phyloP scores from a whole-genome alignment of 2,797 vertebrate species.

The Steatocranus sp. region DNA sequence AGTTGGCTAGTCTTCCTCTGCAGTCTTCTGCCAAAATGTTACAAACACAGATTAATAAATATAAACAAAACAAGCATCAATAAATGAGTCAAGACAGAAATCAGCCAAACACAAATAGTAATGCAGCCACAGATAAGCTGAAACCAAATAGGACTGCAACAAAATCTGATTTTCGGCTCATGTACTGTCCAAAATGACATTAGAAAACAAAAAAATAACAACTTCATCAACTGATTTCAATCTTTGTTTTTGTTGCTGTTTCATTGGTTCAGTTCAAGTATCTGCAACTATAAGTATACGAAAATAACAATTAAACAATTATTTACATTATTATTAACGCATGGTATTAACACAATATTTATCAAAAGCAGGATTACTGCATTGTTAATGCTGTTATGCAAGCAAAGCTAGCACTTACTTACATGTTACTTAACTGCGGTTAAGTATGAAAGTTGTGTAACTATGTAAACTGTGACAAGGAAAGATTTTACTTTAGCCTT shows the following conservation, averaged over 20 bases:
- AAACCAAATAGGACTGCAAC: neutral
- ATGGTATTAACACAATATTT: neutral
- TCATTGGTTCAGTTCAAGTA: neutral
- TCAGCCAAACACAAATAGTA: neutral
- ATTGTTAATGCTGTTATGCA: neutral
- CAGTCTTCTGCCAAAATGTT: neutral
- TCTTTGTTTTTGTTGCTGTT: neutral
- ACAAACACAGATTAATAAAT: neutral
- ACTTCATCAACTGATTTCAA: fast-evolving
- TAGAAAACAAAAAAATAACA: neutral
- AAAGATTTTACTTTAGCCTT: neutral
- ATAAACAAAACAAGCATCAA: neutral
- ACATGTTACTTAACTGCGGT: neutral
- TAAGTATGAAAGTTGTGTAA: neutral
- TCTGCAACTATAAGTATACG: fast-evolving
- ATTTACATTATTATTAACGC: neutral
- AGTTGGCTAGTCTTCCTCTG: neutral
- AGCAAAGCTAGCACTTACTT: neutral
- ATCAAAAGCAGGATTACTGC: neutral
- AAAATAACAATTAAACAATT: neutral
- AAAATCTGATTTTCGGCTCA: fast-evolving
- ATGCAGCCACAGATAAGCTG: neutral
- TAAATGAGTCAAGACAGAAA: neutral
- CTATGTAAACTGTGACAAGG: neutral
- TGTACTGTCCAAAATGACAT: neutral